Conservation (phyloP, 2,113 vertebrate genomes). For the Caranx melampygus region DNA sequence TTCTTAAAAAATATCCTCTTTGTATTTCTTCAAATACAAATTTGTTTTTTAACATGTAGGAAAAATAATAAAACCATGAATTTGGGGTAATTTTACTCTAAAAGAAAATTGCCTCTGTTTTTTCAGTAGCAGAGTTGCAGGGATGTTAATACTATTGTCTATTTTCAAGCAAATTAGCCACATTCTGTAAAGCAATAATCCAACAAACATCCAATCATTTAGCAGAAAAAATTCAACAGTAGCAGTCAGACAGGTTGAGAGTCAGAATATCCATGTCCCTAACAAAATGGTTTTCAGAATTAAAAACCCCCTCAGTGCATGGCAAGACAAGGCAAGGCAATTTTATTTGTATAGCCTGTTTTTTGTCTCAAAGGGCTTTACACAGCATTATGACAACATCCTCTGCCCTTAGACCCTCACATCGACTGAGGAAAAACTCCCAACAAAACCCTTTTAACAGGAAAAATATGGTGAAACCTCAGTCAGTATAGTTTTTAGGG, state of each 20-base stretch:
- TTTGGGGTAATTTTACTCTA: constrained; percentile 34
- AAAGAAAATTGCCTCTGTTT: constrained; percentile 44
- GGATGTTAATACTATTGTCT: constrained; percentile 60
- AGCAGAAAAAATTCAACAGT: constrained; percentile 14
- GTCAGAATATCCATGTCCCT: no score
- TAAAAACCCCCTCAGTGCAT: no score
- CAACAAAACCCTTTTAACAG: no score
- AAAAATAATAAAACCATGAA: constrained; percentile 10
- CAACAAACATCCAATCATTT: constrained; percentile 32
- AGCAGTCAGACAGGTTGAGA: neutral
- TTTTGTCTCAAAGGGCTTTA: no score
- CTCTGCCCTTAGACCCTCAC: no score
- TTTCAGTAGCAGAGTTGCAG: constrained; percentile 70
- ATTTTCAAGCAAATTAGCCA: constrained; percentile 56
- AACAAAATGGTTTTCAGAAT: constrained; percentile 8
- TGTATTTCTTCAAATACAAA: neutral
- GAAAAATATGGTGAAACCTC: no score
- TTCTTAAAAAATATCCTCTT: neutral
- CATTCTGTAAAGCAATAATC: constrained; percentile 82
- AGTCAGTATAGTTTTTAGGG: no score
- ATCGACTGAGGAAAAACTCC: no score
- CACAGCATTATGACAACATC: no score
- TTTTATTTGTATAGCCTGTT: no score
- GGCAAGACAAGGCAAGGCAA: no score
- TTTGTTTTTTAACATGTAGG: constrained; percentile 4